Base-by-base conservation (phyloP, 2,797 vertebrate species). In the Hydrocynus forskahlii region DNA sequence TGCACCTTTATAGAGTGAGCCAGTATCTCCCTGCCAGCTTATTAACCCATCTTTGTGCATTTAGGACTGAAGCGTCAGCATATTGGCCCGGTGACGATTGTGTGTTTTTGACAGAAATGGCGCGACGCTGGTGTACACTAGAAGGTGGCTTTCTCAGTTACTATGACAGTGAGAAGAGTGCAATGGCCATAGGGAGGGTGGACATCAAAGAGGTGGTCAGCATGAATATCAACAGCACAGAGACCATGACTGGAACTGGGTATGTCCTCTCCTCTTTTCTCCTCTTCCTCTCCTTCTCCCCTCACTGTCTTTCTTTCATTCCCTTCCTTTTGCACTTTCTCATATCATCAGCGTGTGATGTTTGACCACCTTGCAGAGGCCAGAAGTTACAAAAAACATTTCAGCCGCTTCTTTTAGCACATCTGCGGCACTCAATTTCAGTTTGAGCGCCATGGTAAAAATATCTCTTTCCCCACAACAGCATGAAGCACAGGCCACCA, bases 121-220 rank as follows among this genome's bases (percentile, higher is more conserved):
- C 88, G 21, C 96, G 89, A 40, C 96, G 95, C 25, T 99, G 97
- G 97, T 99, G 98, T 79, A 96, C 97, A 2, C 87, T 99, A 82
- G 97, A 99, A 93, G 96, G 96, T 5, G 95, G 96, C 67, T 97
- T 96, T 87, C 90, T 99, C 85, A 97, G 94, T 87, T 98, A 96
- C 90, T 99, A 99, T 43, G 97, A 99, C 90, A 96, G 91, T 74
- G 95, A 97, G 88, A 94, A 94, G 54, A 94, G 91, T 55, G 86
- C 94, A 1, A 85, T 91, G 5, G 93, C 97, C 45, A 92, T 93
- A 17, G 95, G 97, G 78, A 94, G 96, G 83, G 92, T 98, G 88
- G 95, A 97, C 64, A 82, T 96, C 84, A 91, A 2, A 1, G 92
- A 97, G 84, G 94, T 96, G 63, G 93, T 96, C 84, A 97, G 95